Evolutionary conservation across 2,888 invertebrate genomes (phyloP).

Genomic region (Tetheella fluctuosa): DNA sequence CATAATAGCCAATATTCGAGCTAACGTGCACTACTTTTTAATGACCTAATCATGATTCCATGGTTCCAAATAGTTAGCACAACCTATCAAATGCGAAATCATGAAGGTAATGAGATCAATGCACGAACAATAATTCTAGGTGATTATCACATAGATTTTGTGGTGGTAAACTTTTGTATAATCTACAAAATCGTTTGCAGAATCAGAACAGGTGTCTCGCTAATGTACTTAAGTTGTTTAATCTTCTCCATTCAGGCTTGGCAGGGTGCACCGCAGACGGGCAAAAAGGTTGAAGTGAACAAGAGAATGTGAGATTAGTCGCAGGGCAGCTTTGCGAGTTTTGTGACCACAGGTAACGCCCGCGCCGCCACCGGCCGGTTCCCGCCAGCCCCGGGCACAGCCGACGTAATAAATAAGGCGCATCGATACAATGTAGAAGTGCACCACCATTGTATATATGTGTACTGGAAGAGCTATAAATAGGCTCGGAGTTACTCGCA

Average conservation of each 20-base stretch:
- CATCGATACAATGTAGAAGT: slow-evolving; percentile 29
- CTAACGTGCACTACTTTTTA: too few species aligned
- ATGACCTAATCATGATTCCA: too few species aligned
- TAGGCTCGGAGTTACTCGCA: slow-evolving; percentile 28
- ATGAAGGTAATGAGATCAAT: too few species aligned
- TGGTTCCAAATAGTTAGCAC: too few species aligned
- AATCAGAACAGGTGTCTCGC: neutral
- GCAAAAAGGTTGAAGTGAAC: slow-evolving; percentile 65
- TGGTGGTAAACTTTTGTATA: too few species aligned
- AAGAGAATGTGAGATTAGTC: slow-evolving; percentile 59
- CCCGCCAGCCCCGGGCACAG: slow-evolving; percentile 15
- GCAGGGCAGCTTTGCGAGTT: slow-evolving; percentile 49
- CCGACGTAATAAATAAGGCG: slow-evolving; percentile 57
- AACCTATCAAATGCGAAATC: too few species aligned
- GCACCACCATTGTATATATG: slow-evolving; percentile 13
- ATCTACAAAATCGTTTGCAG: neutral
- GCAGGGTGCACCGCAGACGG: slow-evolving; percentile 52
- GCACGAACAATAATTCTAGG: too few species aligned
- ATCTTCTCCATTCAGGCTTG: slow-evolving; percentile 28
- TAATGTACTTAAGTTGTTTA: slow-evolving; percentile 20
- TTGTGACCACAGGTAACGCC: slow-evolving; percentile 34
- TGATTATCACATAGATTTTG: too few species aligned
- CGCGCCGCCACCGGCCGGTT: slow-evolving; percentile 29
- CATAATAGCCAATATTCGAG: too few species aligned
- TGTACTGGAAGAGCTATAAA: slow-evolving; percentile 37